Percentiles rank a stretch among this genome's conserved stretches.
These are phyloP conservation scores for Pongo abelii DNA, from an alignment of 2,113 vertebrate genomes.

Conservation along the genomic window DNA sequence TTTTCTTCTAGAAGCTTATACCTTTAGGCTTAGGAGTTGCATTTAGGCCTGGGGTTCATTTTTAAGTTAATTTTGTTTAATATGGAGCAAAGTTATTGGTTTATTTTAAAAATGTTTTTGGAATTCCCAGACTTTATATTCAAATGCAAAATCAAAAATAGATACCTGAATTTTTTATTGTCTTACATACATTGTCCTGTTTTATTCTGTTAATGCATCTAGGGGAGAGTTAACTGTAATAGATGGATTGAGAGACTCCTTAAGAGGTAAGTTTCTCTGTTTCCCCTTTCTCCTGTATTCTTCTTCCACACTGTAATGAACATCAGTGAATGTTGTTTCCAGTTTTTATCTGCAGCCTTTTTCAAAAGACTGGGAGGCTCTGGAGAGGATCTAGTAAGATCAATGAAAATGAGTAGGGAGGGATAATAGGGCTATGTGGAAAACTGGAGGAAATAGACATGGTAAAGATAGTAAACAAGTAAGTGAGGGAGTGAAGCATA, in stretches of 20 bases:
- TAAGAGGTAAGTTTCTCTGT: not conserved
- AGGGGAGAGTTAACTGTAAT: not conserved
- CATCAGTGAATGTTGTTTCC: not conserved
- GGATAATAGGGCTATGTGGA: not conserved
- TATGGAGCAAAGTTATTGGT: not conserved
- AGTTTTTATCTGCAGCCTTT: not conserved
- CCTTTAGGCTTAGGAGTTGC: not conserved
- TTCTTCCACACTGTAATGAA: not conserved
- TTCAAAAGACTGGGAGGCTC: not conserved
- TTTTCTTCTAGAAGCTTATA: not conserved
- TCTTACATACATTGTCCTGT: not conserved
- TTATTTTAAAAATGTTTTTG: not conserved
- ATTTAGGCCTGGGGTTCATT: not conserved
- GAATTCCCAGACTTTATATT: not conserved
- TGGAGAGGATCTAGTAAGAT: not conserved
- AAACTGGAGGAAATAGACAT: not conserved
- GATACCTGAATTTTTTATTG: not conserved
- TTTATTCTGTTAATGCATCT: not conserved
- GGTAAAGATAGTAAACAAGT: not conserved
- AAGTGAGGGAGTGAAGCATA: not conserved
- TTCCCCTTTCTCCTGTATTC: not conserved
- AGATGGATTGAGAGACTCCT: not conserved
- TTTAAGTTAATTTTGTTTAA: not conserved
- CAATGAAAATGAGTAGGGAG: not conserved
- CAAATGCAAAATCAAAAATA: not conserved